Conservation (phyloP, 2,113 vertebrate genomes). For the Pelmatolapia mariae region DNA sequence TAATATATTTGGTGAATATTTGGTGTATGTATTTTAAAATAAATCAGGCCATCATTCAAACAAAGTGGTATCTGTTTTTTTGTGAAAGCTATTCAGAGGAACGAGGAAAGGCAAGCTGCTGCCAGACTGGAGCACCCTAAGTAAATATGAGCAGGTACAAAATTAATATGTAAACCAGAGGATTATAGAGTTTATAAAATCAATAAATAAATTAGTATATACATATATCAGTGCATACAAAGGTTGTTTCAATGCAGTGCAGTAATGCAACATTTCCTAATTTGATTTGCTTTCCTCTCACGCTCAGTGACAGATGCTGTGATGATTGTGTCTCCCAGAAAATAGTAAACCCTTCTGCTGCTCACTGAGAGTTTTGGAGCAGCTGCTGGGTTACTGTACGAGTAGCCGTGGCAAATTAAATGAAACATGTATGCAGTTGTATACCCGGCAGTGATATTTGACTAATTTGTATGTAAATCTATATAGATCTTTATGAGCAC, state of each 20-base stretch:
- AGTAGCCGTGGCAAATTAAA: background rate
- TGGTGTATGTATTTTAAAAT: background rate
- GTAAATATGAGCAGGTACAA: background rate
- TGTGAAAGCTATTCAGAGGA: background rate
- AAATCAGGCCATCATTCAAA: background rate
- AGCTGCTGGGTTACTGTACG: background rate
- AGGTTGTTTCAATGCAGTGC: background rate
- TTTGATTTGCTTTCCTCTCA: background rate
- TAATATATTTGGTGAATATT: background rate
- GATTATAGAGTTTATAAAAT: background rate
- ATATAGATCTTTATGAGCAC: background rate
- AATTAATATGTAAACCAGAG: background rate
- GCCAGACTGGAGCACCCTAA: background rate
- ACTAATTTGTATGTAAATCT: background rate
- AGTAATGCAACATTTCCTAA: background rate
- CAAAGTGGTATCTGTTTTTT: background rate
- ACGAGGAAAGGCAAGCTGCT: background rate
- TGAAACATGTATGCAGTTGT: background rate
- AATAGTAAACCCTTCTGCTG: background rate
- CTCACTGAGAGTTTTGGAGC: background rate
- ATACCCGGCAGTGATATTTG: background rate
- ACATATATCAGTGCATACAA: background rate
- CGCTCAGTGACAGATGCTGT: background rate
- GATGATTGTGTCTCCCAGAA: background rate
- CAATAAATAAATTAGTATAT: accelerated